Conservation (phyloP, 2,113 vertebrate genomes). For the rabbit (Oryctolagus cuniculus) region DNA sequence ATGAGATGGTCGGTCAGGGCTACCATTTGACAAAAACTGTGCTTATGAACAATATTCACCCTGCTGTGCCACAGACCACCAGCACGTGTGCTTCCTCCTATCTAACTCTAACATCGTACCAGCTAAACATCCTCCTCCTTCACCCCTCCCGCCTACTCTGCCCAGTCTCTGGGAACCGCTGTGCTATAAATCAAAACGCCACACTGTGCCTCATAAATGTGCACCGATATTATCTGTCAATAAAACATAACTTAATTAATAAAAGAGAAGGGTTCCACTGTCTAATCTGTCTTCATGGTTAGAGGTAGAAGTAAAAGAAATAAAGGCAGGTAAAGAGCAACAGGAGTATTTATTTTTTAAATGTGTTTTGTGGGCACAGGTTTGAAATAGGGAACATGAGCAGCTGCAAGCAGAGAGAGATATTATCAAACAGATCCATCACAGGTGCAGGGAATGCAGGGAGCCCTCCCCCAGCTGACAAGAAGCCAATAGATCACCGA, state of each 20-base stretch:
- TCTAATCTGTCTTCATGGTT: neutral
- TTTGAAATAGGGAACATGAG: constrained; percentile 51
- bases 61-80: too few species aligned
- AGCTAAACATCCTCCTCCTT: too few species aligned
- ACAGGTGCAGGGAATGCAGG: constrained; percentile 43
- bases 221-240: too few species aligned
- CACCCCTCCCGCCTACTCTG: too few species aligned
- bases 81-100: too few species aligned
- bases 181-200: too few species aligned
- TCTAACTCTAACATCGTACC: too few species aligned
- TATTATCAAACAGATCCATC: constrained; percentile 73
- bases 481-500: constrained; percentile 69
- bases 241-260: too few species aligned
- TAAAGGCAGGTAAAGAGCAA: constrained; percentile 10
- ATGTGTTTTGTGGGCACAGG: constrained; percentile 49
- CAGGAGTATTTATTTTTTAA: constrained; percentile 57
- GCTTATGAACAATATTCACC: too few species aligned
- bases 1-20: neutral
- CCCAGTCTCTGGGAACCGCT: too few species aligned
- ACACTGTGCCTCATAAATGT: too few species aligned
- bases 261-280: neutral
- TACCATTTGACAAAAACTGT: neutral
- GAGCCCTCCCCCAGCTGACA: constrained; percentile 49
- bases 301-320: constrained; percentile 56
- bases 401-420: constrained; percentile 44